A percentile compares a stretch with the other conserved stretches of the same genome.
Evolutionary conservation across 2,113 vertebrate genomes (phyloP).

Genomic region (Hemichromis elongatus): DNA sequence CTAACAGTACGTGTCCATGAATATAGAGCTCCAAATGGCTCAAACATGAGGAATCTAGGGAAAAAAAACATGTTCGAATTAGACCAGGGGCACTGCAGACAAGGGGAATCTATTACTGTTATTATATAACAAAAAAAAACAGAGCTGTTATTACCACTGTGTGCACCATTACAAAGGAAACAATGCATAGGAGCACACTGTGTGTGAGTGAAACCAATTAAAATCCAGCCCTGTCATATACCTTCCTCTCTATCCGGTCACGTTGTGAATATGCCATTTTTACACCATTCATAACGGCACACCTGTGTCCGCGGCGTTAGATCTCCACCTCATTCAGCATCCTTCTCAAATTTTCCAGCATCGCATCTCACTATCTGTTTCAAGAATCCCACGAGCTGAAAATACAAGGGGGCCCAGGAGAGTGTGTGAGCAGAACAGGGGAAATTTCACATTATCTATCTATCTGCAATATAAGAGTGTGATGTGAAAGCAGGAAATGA

Average conservation of each 20-base stretch:
- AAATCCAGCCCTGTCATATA: conserved; percentile 63
- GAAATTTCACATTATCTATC: conserved; percentile 63
- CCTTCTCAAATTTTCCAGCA: conserved; percentile 42
- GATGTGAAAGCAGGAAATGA: conserved; percentile 64
- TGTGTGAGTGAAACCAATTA: conserved; percentile 68
- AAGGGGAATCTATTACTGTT: conserved; percentile 57
- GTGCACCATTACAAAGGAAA: conserved; percentile 59
- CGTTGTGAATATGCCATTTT: conserved; percentile 52
- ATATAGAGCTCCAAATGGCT: not conserved
- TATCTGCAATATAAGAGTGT: conserved; percentile 58
- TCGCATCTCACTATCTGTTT: conserved; percentile 37
- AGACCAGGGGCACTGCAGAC: conserved; percentile 36
- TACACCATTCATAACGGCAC: conserved; percentile 49
- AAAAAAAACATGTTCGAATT: conserved; percentile 33
- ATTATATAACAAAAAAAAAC: conserved; percentile 67
- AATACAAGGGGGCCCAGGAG: conserved; percentile 27
- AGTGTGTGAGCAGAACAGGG: conserved; percentile 1
- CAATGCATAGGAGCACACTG: conserved; percentile 52
- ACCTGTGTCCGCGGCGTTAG: conserved; percentile 59
- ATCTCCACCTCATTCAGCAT: conserved; percentile 21
- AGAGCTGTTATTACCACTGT: conserved; percentile 50
- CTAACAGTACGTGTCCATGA: not conserved
- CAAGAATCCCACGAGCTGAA: conserved; percentile 38
- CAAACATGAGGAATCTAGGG: not conserved
- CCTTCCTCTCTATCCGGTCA: conserved; percentile 47